These are phyloP conservation scores for Aythya baeri DNA, from an alignment of 2,113 vertebrate genomes.

Conservation along the genomic window DNA sequence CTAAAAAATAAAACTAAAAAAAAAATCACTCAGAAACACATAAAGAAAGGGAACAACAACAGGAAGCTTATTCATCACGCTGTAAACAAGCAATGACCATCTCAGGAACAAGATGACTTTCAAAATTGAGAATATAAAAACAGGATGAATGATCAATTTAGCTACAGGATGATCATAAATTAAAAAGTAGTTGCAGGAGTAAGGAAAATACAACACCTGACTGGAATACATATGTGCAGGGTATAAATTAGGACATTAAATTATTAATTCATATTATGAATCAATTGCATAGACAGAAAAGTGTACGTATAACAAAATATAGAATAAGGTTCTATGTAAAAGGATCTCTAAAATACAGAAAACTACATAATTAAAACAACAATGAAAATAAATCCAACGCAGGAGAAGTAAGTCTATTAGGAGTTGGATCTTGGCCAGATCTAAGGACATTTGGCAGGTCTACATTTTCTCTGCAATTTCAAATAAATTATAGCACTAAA, in stretches of 20 bases:
- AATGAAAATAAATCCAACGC: neutral
- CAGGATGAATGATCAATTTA: neutral
- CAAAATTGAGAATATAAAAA: neutral
- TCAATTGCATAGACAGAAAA: neutral
- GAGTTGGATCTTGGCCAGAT: neutral
- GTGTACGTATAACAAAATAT: neutral
- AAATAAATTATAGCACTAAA: neutral
- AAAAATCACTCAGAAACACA: neutral
- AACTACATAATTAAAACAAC: neutral
- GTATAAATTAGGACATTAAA: neutral
- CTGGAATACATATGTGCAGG: neutral
- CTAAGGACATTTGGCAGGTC: neutral
- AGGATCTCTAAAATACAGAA: neutral
- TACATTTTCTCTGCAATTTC: neutral
- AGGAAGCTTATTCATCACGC: neutral
- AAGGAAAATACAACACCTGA: neutral
- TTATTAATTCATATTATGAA: neutral
- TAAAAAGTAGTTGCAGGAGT: neutral
- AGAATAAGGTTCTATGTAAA: neutral
- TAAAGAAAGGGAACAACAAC: neutral
- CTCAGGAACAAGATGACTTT: neutral
- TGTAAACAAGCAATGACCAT: neutral
- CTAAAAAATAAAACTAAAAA: neutral
- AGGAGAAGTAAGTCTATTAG: fast-evolving
- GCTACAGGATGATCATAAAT: neutral